phyloP scores from a whole-genome alignment of 2,113 vertebrate genomes.

The Casuarius casuarius region DNA sequence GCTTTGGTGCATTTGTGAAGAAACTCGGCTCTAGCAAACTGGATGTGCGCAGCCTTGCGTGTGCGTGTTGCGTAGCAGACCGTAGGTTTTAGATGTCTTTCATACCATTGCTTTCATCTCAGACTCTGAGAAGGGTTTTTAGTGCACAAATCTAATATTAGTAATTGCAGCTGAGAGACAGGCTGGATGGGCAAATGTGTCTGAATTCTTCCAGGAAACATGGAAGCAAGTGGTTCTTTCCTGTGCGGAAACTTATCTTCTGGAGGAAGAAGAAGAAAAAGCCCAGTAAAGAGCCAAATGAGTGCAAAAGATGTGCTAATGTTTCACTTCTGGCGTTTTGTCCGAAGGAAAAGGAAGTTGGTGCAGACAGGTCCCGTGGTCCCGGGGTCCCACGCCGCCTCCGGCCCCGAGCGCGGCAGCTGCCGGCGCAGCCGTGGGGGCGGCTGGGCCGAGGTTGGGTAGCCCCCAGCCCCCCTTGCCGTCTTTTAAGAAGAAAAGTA shows the following conservation, averaged over 20 bases:
- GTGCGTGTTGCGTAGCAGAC: neutral
- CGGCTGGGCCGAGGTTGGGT: neutral
- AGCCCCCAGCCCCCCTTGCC: neutral
- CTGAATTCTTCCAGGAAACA: constrained; percentile 41
- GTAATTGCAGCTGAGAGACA: neutral
- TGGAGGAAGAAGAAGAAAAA: constrained; percentile 36
- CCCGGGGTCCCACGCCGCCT: neutral
- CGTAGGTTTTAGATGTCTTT: neutral
- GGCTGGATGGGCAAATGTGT: neutral
- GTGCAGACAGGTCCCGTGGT: constrained; percentile 49
- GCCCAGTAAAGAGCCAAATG: constrained; percentile 30
- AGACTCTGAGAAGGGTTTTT: neutral
- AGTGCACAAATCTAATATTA: constrained; percentile 10
- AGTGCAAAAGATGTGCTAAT: constrained; percentile 45
- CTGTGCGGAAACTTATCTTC: constrained; percentile 41
- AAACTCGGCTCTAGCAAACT: neutral
- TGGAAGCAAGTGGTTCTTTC: neutral
- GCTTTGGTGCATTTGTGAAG: neutral
- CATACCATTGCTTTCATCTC: constrained; percentile 40
- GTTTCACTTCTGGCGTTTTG: constrained; percentile 53
- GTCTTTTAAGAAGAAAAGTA: neutral
- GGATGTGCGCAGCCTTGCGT: neutral
- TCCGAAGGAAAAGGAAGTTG: neutral
- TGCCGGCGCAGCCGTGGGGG: neutral
- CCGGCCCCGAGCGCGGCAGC: constrained; percentile 22